Conservation (phyloP, 92 coral and sea anemone species). For the Phenganax stokvisi region DNA sequence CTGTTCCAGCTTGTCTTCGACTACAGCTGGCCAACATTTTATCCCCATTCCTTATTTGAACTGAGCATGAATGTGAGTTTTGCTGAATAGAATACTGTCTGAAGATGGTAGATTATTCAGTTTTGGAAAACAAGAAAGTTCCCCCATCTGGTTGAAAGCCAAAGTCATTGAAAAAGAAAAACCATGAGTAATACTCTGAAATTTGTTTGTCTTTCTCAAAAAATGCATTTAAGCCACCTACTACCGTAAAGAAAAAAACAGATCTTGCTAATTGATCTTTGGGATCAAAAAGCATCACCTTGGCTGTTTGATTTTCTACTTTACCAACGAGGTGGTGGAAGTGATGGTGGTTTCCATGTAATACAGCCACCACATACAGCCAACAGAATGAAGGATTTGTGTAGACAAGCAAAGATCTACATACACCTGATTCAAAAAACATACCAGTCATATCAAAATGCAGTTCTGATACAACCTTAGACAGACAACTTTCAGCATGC, state of each 20-base stretch:
- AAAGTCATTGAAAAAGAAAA: constrained; percentile 15
- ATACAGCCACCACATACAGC: constrained; percentile 50
- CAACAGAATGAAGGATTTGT: constrained; percentile 42
- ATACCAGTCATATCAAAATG: neutral
- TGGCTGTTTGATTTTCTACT: constrained; percentile 40
- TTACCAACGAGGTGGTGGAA: constrained; percentile 25
- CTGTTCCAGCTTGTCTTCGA: too few species aligned
- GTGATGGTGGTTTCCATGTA: constrained; percentile 53
- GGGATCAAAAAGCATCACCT: constrained; percentile 44
- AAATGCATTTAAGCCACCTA: constrained; percentile 34
- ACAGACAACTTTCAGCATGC: neutral
- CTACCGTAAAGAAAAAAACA: constrained; percentile 46
- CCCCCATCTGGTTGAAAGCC: neutral
- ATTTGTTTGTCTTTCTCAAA: constrained; percentile 51
- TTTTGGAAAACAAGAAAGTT: neutral
- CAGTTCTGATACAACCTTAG: neutral
- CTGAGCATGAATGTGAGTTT: too few species aligned
- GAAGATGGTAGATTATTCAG: neutral
- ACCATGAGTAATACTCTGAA: constrained; percentile 41
- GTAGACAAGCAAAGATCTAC: constrained; percentile 49
- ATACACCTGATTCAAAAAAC: constrained; percentile 44
- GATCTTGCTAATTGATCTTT: constrained; percentile 42
- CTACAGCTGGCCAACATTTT: too few species aligned
- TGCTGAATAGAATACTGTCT: neutral
- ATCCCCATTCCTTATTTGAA: too few species aligned